These are phyloP conservation scores for Megalops atlanticus DNA, from an alignment of 2,113 vertebrate genomes.

Conservation along the genomic window DNA sequence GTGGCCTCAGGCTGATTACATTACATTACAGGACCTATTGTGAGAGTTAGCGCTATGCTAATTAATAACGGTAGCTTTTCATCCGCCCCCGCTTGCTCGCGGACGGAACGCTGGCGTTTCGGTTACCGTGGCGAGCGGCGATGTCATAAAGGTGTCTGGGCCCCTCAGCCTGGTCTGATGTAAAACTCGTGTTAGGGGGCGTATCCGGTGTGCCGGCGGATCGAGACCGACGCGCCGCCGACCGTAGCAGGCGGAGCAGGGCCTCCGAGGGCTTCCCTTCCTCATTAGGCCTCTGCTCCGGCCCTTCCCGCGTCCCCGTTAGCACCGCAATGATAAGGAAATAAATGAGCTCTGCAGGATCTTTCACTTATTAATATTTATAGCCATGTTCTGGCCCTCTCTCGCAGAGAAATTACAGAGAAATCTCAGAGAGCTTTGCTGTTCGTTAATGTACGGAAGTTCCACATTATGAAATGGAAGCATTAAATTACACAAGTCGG, in stretches of 20 bases:
- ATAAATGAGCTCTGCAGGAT: slow-evolving; percentile 26
- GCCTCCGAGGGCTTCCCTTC: neutral
- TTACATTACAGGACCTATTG: neutral
- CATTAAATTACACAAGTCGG: neutral
- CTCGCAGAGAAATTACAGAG: slow-evolving; percentile 30
- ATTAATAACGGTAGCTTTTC: neutral
- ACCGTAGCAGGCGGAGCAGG: neutral
- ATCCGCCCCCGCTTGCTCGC: neutral
- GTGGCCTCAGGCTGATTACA: neutral
- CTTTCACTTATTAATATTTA: slow-evolving; percentile 36
- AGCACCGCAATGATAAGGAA: slow-evolving; percentile 22
- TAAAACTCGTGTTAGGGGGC: neutral
- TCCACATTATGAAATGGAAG: neutral
- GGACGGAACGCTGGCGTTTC: neutral
- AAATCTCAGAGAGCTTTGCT: neutral
- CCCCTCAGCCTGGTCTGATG: neutral
- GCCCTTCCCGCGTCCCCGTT: slow-evolving; percentile 3
- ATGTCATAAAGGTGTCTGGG: neutral
- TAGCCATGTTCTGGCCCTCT: slow-evolving; percentile 28
- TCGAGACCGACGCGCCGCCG: neutral
- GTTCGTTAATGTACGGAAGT: neutral
- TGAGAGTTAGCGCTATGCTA: neutral
- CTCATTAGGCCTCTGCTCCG: neutral
- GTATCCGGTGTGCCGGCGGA: neutral
- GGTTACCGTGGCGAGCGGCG: neutral